A percentile compares a stretch with the other conserved stretches of the same genome.
phyloP scores from a whole-genome alignment of 2,113 vertebrate genomes.

The Myotis davidii region DNA sequence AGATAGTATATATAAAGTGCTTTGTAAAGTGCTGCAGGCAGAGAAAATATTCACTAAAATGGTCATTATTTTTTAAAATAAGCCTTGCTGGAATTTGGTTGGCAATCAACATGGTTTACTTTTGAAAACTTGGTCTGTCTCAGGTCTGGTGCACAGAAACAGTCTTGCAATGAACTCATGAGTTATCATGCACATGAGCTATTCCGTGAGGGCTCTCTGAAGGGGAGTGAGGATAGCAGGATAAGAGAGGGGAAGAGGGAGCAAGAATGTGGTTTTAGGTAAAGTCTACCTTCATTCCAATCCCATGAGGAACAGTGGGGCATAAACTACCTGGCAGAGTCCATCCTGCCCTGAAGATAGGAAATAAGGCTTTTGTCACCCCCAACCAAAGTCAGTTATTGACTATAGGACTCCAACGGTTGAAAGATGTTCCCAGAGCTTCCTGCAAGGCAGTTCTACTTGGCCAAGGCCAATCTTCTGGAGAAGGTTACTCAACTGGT shows the following conservation, averaged over 20 bases:
- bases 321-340: neutral
- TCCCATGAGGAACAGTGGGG: neutral
- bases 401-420: neutral
- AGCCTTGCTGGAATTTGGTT: neutral
- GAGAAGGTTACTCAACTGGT: neutral
- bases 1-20: neutral
- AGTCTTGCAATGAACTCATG: neutral
- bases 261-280: neutral
- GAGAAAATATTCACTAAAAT: neutral
- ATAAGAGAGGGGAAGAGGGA: neutral
- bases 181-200: neutral
- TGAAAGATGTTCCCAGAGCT: neutral
- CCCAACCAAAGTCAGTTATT: neutral
- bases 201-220: neutral
- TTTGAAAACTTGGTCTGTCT: neutral
- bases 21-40: neutral
- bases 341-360: neutral
- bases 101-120: neutral
- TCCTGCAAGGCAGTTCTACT: neutral
- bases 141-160: neutral
- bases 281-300: neutral
- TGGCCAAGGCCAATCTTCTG: neutral
- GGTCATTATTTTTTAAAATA: conserved; percentile 13
- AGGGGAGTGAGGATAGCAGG: neutral
- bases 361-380: neutral